Percentiles rank a stretch among this genome's conserved stretches.
Conservation (phyloP, 2,113 vertebrate species). For the Podarcis muralis region DNA sequence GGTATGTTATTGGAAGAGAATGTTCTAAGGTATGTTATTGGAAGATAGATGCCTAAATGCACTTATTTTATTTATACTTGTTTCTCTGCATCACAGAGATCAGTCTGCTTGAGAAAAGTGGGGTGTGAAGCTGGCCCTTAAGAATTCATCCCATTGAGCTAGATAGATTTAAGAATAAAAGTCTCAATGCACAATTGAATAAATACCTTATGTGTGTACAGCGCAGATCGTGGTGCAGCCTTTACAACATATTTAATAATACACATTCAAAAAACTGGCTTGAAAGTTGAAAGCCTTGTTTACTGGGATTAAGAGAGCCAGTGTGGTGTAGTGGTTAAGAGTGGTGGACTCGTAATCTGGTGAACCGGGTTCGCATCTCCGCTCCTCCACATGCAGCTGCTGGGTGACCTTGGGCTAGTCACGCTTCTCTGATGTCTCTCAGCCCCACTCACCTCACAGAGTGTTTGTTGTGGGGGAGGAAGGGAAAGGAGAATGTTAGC, state of each 20-base stretch:
- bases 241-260: not conserved
- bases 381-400: no score
- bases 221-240: not conserved
- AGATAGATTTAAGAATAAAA: not conserved
- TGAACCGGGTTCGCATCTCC: no score
- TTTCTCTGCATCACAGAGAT: not conserved
- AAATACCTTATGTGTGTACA: not conserved
- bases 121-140: not conserved
- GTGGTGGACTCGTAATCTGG: fast-evolving
- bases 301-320: not conserved
- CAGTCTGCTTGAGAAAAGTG: not conserved
- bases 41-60: not conserved
- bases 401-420: no score
- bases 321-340: no score
- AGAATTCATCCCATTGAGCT: not conserved
- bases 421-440: no score
- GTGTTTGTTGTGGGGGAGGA: no score
- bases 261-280: not conserved
- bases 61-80: not conserved
- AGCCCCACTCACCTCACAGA: no score
- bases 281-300: not conserved
- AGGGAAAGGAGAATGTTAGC: no score
- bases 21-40: not conserved
- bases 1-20: not conserved
- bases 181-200: not conserved